phyloP scores from a whole-genome alignment of 2,888 invertebrate species.

The Congeria kusceri region DNA sequence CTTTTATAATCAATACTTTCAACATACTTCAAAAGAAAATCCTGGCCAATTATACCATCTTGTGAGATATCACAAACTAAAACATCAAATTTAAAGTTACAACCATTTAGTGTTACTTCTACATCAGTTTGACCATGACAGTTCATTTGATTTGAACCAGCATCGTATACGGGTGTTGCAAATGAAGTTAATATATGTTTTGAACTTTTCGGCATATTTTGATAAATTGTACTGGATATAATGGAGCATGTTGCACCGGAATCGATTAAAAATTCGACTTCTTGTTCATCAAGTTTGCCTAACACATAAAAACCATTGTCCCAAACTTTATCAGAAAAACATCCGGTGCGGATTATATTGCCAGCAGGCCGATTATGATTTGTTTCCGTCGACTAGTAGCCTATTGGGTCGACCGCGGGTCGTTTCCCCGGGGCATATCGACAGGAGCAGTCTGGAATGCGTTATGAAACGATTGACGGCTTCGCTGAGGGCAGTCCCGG shows the following conservation, averaged over 20 bases:
- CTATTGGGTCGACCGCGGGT: not conserved
- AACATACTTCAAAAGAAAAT: conserved; percentile 35
- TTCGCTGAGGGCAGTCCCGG: too few relatives aligned
- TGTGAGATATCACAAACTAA: conserved; percentile 41
- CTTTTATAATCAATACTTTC: conserved; percentile 32
- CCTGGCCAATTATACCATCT: conserved; percentile 46
- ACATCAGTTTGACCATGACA: conserved; percentile 19
- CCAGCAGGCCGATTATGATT: not conserved
- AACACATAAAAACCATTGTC: conserved; percentile 46
- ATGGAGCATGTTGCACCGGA: conserved; percentile 35
- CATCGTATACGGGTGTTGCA: conserved; percentile 21
- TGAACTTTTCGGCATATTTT: conserved; percentile 3
- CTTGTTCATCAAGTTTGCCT: conserved; percentile 10
- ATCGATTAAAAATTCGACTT: conserved; percentile 30
- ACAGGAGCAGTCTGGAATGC: too few relatives aligned
- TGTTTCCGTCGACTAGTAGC: not conserved
- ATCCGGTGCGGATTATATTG: not conserved
- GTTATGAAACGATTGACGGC: too few relatives aligned
- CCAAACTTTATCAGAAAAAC: conserved; percentile 6
- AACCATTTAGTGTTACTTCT: conserved; percentile 7
- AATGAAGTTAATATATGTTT: not conserved
- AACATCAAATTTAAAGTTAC: not conserved
- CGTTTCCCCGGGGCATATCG: not conserved
- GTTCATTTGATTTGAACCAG: conserved; percentile 26
- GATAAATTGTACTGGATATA: conserved; percentile 14